Base-by-base conservation (phyloP, 2,888 invertebrate species). In the Lingula anatina region DNA sequence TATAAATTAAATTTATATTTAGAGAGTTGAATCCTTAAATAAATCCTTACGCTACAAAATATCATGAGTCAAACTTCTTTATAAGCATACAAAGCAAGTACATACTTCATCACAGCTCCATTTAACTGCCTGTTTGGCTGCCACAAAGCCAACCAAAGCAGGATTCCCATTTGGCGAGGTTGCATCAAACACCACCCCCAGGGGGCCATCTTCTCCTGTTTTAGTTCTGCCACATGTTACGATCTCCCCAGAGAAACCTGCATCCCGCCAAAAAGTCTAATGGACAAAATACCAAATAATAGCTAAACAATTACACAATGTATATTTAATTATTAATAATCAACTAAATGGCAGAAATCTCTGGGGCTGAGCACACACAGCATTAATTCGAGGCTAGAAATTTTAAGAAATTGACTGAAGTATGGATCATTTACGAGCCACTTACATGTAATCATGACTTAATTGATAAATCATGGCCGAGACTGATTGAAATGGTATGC, bases 81-180 rank as follows among this genome's bases (percentile, higher is more conserved):
- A n/a, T n/a, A n/a, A n/a, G n/a, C n/a, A n/a, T n/a, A n/a, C n/a
- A n/a, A n/a, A n/a, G n/a, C n/a, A n/a, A n/a, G n/a, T n/a, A n/a
- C n/a, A n/a, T n/a, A n/a, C n/a, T n/a, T n/a, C n/a, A n/a, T n/a
- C n/a, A n/a, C n/a, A n/a, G 4, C 50, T 48, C 66, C 67, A 70
- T 46, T 70, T 59, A 7, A 69, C 47, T 27, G 70, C 69, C 48
- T 68, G 71, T 15, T 60, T 47, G 1, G 73, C 79, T 23, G 72
- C 74, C 25, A 78, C 59, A 56, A 79, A 78, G 1, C 63, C 73
- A 21, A 78, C 67, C 9, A 79, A 51, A 18, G 78, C 78, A 24
- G 78, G 75, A 53, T 65, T 71, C 0, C 68, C 73, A 45, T 61
- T 58, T 31, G 49, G 35, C 15, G 70, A 60, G 0, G 75, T 72